Evolutionary conservation across 2,113 vertebrate genomes (phyloP).

Genomic region (Spizaetus ornatus): DNA sequence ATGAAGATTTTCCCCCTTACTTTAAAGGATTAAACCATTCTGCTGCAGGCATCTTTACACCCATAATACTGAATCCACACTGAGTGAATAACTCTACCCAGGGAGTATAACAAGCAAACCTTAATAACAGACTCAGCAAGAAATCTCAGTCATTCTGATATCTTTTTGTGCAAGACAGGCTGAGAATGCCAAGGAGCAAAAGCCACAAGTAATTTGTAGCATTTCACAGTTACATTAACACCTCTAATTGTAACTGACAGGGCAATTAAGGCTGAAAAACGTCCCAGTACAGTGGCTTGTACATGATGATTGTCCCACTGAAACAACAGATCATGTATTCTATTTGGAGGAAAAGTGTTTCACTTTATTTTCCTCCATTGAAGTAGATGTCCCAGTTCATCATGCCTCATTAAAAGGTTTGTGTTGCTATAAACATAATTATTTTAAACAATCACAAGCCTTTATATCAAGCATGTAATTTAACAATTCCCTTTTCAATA

Average conservation of each 20-base stretch:
- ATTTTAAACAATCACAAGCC: constrained; percentile 10
- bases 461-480: not conserved
- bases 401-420: constrained; percentile 29
- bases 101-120: not conserved
- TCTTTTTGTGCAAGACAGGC: not conserved
- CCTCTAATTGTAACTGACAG: constrained; percentile 60
- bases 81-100: not conserved
- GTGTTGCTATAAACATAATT: not conserved
- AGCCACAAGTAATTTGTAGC: constrained; percentile 41
- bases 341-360: not conserved
- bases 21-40: not conserved
- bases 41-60: not conserved
- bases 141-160: not conserved
- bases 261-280: constrained; percentile 41
- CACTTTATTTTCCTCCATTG: constrained; percentile 15
- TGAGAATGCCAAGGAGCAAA: constrained; percentile 23
- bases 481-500: not conserved
- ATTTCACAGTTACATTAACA: constrained; percentile 56
- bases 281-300: not conserved
- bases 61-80: not conserved
- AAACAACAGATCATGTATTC: constrained; percentile 20
- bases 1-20: not conserved
- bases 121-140: constrained; percentile 41
- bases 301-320: constrained; percentile 15
- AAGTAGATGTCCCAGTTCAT: constrained; percentile 7